phyloP scores from a whole-genome alignment of 2,888 invertebrate species.

The Tetranychus truncatus region DNA sequence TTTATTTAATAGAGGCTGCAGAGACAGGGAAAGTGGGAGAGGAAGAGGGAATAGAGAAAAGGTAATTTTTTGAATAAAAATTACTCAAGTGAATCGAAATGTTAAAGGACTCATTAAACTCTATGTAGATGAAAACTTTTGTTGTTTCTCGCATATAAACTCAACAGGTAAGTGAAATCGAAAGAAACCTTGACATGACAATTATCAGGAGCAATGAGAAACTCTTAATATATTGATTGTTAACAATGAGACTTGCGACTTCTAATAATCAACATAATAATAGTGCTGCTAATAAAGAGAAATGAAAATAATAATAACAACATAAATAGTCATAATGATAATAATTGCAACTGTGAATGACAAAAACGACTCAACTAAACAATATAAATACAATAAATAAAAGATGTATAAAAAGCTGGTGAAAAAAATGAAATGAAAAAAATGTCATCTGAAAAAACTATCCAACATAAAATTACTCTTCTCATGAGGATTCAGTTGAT shows the following conservation, averaged over 20 bases:
- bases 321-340: no score
- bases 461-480: no score
- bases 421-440: background rate
- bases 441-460: no score
- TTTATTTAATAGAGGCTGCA: background rate
- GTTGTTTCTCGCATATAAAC: background rate
- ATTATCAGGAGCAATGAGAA: background rate
- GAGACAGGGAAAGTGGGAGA: background rate
- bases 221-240: background rate
- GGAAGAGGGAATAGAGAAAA: background rate
- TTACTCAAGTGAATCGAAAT: background rate
- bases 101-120: background rate
- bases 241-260: background rate
- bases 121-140: background rate
- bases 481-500: background rate
- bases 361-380: background rate
- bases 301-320: background rate
- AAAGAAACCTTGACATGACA: background rate
- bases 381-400: background rate
- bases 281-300: background rate
- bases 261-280: background rate
- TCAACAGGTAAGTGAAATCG: background rate
- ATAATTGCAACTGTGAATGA: no score
- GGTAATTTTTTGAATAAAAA: background rate
- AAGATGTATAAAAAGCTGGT: background rate